These are phyloP conservation scores for Amphiprion clarkii DNA, from an alignment of 2,797 vertebrate genomes.

Conservation along the genomic window DNA sequence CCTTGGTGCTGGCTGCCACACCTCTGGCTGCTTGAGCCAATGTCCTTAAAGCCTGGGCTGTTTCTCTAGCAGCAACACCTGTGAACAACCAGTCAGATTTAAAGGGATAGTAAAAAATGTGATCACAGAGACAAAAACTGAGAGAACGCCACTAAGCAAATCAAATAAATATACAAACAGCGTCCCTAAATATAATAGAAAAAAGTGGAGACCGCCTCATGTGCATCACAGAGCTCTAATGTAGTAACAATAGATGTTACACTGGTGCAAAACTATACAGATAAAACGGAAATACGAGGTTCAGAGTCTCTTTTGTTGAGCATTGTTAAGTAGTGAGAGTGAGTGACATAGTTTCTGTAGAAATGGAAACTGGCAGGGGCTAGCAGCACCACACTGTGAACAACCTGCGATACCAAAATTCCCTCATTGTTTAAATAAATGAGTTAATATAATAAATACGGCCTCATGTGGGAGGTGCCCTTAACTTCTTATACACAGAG, in stretches of 20 bases:
- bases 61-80: conserved; percentile 98
- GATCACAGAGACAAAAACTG: not conserved
- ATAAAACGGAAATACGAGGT: not conserved
- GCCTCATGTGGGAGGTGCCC: conserved; percentile 66
- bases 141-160: not conserved
- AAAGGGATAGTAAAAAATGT: not conserved
- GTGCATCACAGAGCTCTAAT: not conserved
- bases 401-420: conserved; percentile 48
- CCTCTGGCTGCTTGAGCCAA: conserved; percentile 96
- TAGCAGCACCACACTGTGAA: conserved; percentile 35
- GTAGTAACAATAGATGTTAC: not conserved
- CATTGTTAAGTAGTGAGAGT: conserved; percentile 2
- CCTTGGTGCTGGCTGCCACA: conserved; percentile 94
- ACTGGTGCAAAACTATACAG: not conserved
- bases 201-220: not conserved
- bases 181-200: not conserved
- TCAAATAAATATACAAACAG: not conserved
- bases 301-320: conserved; percentile 3
- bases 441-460: conserved; percentile 68
- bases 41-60: conserved; percentile 95
- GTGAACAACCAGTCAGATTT: conserved; percentile 6
- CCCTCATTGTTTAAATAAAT: conserved; percentile 71
- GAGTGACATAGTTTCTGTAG: conserved; percentile 13
- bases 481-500: conserved; percentile 73
- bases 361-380: conserved; percentile 31